A percentile compares a stretch with the other conserved stretches of the same genome.
phyloP scores from a whole-genome alignment of 2,888 invertebrate species.

The Plagodis dolabraria region DNA sequence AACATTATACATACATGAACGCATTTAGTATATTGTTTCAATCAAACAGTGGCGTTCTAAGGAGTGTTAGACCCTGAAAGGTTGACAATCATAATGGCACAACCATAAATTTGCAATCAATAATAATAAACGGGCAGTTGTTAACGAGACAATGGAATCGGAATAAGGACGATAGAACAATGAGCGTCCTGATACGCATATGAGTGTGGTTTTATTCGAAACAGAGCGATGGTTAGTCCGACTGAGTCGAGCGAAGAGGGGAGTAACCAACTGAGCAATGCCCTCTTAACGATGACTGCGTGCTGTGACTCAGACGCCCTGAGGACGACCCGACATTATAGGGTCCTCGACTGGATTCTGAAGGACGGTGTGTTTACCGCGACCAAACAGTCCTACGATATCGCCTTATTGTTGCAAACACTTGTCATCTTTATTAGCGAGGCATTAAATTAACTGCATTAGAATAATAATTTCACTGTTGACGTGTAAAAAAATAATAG shows the following conservation, averaged over 20 bases:
- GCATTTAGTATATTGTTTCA: constrained; percentile 20
- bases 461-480: no score
- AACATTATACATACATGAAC: constrained; percentile 28
- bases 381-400: constrained; percentile 60
- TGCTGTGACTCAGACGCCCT: constrained; percentile 79
- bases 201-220: constrained; percentile 65
- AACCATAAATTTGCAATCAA: constrained; percentile 74
- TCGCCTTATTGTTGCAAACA: constrained; percentile 46
- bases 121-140: constrained; percentile 63
- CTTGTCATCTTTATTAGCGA: constrained; percentile 27
- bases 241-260: constrained; percentile 66
- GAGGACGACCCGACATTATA: constrained; percentile 80
- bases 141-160: constrained; percentile 70
- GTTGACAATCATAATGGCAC: constrained; percentile 62
- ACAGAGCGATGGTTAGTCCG: constrained; percentile 54
- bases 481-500: no score
- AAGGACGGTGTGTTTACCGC: constrained; percentile 76
- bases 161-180: constrained; percentile 77
- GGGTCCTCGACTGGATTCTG: constrained; percentile 81
- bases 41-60: constrained; percentile 26
- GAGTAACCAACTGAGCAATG: constrained; percentile 79
- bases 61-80: constrained; percentile 54
- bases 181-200: constrained; percentile 66
- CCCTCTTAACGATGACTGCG: constrained; percentile 81
- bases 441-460: no score